phyloP scores from a whole-genome alignment of 2,113 vertebrate genomes.

The zebrafish (Danio rerio) region GRCz12tu NC_133186.1:20473001-20473500 shows the following conservation, averaged over 20 bases:
- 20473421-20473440: slow-evolving; percentile 16
- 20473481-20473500: slow-evolving; percentile 12
- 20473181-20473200: slow-evolving; percentile 1
- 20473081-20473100: slow-evolving; percentile 31
- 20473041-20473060: slow-evolving; percentile 30
- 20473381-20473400: slow-evolving; percentile 62
- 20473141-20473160: slow-evolving; percentile 17
- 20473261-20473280: neutral
- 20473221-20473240: neutral
- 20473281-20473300: slow-evolving; percentile 27
- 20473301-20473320: slow-evolving; percentile 35
- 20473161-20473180: slow-evolving; percentile 14
- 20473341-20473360: slow-evolving; percentile 67
- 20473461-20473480: neutral
- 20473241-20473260: neutral
- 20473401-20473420: slow-evolving; percentile 34
- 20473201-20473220: neutral
- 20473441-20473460: slow-evolving; percentile 1
- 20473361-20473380: slow-evolving; percentile 65
- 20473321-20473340: slow-evolving; percentile 48
- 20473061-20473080: slow-evolving; percentile 2
- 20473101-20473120: slow-evolving; percentile 2
- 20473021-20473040: slow-evolving; percentile 46
- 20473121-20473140: slow-evolving; percentile 45
- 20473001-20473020: slow-evolving; percentile 52